A percentile compares a stretch with the other conserved stretches of the same genome.
phyloP scores from a whole-genome alignment of 2,888 invertebrate species.

The Baronia brevicornis region DNA sequence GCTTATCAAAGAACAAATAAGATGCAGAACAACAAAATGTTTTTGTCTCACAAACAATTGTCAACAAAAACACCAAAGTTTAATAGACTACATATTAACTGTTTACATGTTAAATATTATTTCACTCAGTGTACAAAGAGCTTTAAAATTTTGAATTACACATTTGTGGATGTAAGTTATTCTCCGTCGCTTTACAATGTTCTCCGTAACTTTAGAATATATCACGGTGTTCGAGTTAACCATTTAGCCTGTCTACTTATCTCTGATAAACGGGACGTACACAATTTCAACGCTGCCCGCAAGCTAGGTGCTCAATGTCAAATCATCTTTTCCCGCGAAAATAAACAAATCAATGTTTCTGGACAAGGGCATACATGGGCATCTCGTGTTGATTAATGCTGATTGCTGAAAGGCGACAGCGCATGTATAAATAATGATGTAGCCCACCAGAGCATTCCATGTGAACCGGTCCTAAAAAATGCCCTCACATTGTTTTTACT shows the following conservation, averaged over 20 bases:
- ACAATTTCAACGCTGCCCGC: slow-evolving; percentile 31
- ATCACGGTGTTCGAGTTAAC: slow-evolving; percentile 27
- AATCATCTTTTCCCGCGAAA: slow-evolving; percentile 52
- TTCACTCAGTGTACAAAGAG: no score
- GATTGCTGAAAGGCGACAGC: slow-evolving; percentile 71
- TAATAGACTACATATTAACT: no score
- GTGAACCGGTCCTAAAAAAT: slow-evolving; percentile 69
- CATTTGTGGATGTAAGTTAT: slow-evolving; percentile 9
- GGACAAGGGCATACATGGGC: slow-evolving; percentile 53
- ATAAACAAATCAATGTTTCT: slow-evolving; percentile 61
- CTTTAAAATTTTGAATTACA: slow-evolving; percentile 8
- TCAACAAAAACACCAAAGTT: no score
- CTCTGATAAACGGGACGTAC: slow-evolving; percentile 34
- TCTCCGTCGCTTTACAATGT: slow-evolving; percentile 9
- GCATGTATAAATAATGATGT: slow-evolving; percentile 70
- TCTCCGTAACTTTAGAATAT: slow-evolving; percentile 10
- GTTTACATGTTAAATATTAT: no score
- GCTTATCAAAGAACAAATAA: no score
- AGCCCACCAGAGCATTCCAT: slow-evolving; percentile 63
- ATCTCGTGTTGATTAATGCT: slow-evolving; percentile 71
- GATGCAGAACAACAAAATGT: no score
- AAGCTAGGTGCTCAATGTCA: slow-evolving; percentile 35
- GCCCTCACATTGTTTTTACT: slow-evolving; percentile 62
- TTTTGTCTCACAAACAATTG: no score
- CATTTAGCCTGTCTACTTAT: slow-evolving; percentile 42